Evolutionary conservation across 2,113 vertebrate species (phyloP), one percentile per base, ranked within the genome.

Genomic region (Pomatorhinus ruficollis): DNA sequence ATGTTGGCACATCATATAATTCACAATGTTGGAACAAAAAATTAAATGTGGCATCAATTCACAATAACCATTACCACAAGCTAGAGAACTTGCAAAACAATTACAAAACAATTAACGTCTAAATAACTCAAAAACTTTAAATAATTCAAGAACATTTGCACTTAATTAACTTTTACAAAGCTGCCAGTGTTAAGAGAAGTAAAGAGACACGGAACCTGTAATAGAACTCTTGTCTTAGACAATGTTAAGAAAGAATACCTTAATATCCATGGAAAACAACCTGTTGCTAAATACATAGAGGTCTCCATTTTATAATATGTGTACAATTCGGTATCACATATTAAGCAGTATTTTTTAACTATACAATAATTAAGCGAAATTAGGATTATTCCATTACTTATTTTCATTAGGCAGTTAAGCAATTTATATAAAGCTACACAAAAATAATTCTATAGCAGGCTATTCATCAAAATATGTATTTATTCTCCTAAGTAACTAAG

Each of bases 311-410:
- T 82, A 75, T 66, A 78, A 69, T 53, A 76, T 2, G 8, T 66
- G 54, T 83, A 53, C 52, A 93, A 49, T 69, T 81, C n/a, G 91
- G 40, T 83, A 53, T 50, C 65, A 84, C 16, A 74, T 78, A 85
- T 65, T 64, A 93, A 93, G 33, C 19, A 53, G 23, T 74, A 8
- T 10, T 47, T 77, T 82, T 84, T 86, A 30, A 83, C 35, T 69
- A 59, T 83, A 93, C n/a, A 82, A 42, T 70, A 95, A 95, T 90
- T 69, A 94, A 94, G 50, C 96, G 39, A 59, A 93, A 75, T 76
- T n/a, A 95, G 70, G 30, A n/a, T 88, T 82, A 91, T 97, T 94
- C 95, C 15, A 57, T 81, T 49, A 77, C 28, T 96, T 16, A 69
- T 83, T 86, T 92, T 79, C 72, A 82, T 90, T 89, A 93, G 47